Base-by-base conservation (phyloP, 1,140 invertebrate species). In the Centruroides sculpturatus region DNA sequence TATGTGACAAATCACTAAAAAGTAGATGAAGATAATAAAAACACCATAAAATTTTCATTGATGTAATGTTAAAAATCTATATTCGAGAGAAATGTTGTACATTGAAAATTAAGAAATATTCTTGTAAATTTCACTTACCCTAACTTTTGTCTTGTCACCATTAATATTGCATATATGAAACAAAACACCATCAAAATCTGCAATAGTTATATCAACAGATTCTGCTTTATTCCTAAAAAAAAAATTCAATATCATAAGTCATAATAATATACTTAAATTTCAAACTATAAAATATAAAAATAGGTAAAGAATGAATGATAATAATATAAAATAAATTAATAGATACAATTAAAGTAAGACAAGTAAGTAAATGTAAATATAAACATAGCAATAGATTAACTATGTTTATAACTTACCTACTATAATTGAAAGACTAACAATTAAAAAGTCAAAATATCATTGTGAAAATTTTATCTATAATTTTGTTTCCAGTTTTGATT, bases 141-240 rank as follows among this genome's bases (percentile, higher is more conserved):
- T 50, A n/a, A 65, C 50, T 55, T 65, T 69, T 67, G 87, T 87
- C 81, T 96, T 97, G 74, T 98, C 93, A 67, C 84, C 85, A 77
- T 92, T 87, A 66, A 92, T 80, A 82, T 97, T 99, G 57, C 95
- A 98, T 79, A 99, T 87, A 76, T 98, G 93, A 80, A 95, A 99
- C 60, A 98, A 76, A 59, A 97, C 95, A 67, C 96, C 95, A 83
- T 99, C 96, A 79, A 99, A 99, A 81, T 99, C 96, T 64, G 75
- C 76, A 73, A 96, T 82, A 63, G 81, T 87, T 66, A 98, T 85
- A 77, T 97, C 92, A 69, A 93, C 92, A 62, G 85, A 87, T 73
- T 98, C 95, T 67, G 87, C 85, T 81, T 98, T 98, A 46, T 61
- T 58, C 6, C 64, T 65, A 36, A 3, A 47, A 56, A 55, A 3